A percentile compares a stretch with the other conserved stretches of the same genome.
Conservation (phyloP, 2,797 vertebrate species). For the Oryzias dopingdopingensis region DNA sequence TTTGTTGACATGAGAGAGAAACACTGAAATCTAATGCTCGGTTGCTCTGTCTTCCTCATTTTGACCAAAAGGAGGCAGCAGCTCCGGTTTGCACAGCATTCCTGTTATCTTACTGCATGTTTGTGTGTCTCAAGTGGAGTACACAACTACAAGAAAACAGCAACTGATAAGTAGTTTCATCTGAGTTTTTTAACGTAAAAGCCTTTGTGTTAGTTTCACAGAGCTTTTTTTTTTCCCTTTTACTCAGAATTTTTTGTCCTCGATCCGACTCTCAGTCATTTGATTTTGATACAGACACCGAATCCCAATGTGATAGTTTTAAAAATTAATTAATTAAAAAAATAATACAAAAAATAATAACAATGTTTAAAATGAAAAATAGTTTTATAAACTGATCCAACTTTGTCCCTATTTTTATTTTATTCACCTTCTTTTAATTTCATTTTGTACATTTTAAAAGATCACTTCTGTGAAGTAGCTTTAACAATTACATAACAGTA, state of each 20-base stretch:
- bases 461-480: too few relatives aligned
- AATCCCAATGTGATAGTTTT: too few relatives aligned
- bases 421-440: too few relatives aligned
- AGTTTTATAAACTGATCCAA: too few relatives aligned
- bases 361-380: too few relatives aligned
- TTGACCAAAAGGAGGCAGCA: conserved; percentile 53
- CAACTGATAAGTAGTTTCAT: background rate
- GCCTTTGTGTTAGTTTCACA: background rate
- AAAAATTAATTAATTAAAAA: too few relatives aligned
- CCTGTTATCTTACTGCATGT: background rate
- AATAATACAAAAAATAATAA: too few relatives aligned
- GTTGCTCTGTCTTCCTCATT: conserved; percentile 19
- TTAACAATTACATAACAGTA: too few relatives aligned
- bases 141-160: background rate
- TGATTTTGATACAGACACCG: too few relatives aligned
- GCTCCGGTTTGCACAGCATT: background rate
- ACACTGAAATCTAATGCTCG: background rate
- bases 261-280: too few relatives aligned
- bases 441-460: too few relatives aligned
- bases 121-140: background rate
- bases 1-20: background rate
- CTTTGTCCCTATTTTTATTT: too few relatives aligned
- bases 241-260: background rate
- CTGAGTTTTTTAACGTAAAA: background rate
- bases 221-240: background rate